Base-by-base conservation (phyloP, 2,888 invertebrate species). In the Eugnorisma glareosa region DNA sequence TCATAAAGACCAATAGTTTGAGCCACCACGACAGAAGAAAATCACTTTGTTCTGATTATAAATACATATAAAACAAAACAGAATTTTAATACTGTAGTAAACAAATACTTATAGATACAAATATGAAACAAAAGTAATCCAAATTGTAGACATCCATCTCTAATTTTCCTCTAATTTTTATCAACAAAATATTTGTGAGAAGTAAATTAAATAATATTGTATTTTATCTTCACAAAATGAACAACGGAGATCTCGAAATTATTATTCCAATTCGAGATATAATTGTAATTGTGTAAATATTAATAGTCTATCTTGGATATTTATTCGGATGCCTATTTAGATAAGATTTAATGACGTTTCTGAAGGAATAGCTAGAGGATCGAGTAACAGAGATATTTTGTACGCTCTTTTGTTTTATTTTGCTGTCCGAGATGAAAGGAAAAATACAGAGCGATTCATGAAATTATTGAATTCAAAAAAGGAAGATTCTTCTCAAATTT, bases 261-360 rank as follows among this genome's bases (percentile, higher is more conserved):
- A 72, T 79, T 78, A 77, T 79, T 76, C 48, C 75, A 67, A 51
- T 79, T 48, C 63, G 43, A 84, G 51, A 78, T 77, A 37, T 78
- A 80, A 86, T 84, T 78, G 43, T 84, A 77, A 84, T 78, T 77
- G 63, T 82, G 35, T 61, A 77, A 84, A 86, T 80, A 82, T 80
- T 80, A 86, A 86, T 77, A 77, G 70, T 75, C 82, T 67, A 67
- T 84, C 78, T 82, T 40, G 59, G 73, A 79, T 80, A 80, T 86
- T 86, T 76, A 48, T 73, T 59, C 64, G 59, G 77, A 80, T 67
- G 28, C 51, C 73, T 76, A 69, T 79, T 79, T 78, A 77, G 35
- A 45, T 63, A n/a, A 57, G 67, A 64, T 81, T 81, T 79, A 75
- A 86, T 79, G 72, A 77, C 76, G 28, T 71, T 77, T 77, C 61